These are phyloP conservation scores for Melanostoma scalare DNA, from an alignment of 2,888 invertebrate species.

Conservation along the genomic window DNA sequence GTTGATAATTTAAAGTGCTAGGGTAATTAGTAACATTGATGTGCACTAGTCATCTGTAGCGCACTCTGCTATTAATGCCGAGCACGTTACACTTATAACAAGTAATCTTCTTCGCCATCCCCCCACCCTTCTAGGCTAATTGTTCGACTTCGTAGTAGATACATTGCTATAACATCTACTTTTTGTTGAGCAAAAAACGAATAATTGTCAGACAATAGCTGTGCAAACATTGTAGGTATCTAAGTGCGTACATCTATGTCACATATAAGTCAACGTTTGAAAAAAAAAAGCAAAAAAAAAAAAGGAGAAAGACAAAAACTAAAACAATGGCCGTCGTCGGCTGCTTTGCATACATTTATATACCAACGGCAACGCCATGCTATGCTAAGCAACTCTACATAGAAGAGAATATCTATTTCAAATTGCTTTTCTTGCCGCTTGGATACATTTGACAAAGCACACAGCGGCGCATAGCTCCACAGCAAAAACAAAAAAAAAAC, in stretches of 20 bases:
- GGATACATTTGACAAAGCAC: constrained; percentile 69
- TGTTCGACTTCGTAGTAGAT: background rate
- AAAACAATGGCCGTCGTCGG: constrained; percentile 65
- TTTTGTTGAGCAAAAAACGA: constrained; percentile 10
- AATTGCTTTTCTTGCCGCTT: constrained; percentile 60
- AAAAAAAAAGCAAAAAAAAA: constrained; percentile 4
- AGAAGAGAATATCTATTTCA: constrained; percentile 67
- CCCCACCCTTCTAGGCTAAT: constrained; percentile 11
- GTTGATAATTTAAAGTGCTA: constrained; percentile 29
- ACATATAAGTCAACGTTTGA: constrained; percentile 29
- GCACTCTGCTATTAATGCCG: constrained; percentile 23
- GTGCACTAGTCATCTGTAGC: background rate
- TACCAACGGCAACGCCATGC: constrained; percentile 21
- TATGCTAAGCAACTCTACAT: constrained; percentile 36
- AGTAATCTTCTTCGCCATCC: constrained; percentile 16
- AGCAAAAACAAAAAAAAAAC: constrained; percentile 41
- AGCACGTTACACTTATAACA: constrained; percentile 28
- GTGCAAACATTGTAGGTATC: constrained; percentile 36
- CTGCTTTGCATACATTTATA: constrained; percentile 58
- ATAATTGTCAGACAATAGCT: constrained; percentile 61
- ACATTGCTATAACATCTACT: background rate
- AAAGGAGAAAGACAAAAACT: constrained; percentile 3
- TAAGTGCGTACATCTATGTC: constrained; percentile 40
- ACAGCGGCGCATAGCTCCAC: constrained; percentile 18
- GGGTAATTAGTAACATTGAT: constrained; percentile 50